These are phyloP conservation scores for Amia ocellicauda DNA, from an alignment of 2,113 vertebrate species.

Conservation along the genomic window DNA sequence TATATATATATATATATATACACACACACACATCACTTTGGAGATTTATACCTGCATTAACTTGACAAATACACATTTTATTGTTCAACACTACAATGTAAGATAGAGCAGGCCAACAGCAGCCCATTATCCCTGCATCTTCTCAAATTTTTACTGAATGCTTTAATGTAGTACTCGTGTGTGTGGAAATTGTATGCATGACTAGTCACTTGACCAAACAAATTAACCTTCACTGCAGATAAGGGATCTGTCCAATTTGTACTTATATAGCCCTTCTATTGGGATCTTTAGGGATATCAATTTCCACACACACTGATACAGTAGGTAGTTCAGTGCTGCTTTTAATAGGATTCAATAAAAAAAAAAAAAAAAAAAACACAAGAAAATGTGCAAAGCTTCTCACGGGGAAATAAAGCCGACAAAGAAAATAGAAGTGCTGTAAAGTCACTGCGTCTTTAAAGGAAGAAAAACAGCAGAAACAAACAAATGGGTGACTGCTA, in stretches of 20 bases:
- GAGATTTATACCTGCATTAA: too few relatives aligned
- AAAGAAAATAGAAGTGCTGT: not conserved
- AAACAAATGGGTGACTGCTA: not conserved
- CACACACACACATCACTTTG: too few relatives aligned
- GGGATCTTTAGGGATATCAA: slow-evolving; percentile 14
- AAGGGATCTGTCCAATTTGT: not conserved
- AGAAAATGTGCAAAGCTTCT: not conserved
- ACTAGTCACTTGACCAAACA: slow-evolving; percentile 12
- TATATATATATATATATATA: too few relatives aligned
- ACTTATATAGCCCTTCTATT: slow-evolving; percentile 1
- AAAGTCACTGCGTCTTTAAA: too few relatives aligned
- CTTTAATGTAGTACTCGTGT: slow-evolving; percentile 9
- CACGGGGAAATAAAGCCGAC: not conserved
- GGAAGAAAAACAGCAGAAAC: not conserved
- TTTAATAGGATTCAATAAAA: too few relatives aligned
- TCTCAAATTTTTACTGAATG: slow-evolving; percentile 1
- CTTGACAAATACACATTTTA: slow-evolving; percentile 4
- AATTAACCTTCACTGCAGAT: slow-evolving; percentile 11
- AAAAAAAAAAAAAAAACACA: too few relatives aligned
- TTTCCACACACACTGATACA: not conserved
- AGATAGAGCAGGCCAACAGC: not conserved
- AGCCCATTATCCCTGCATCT: not conserved
- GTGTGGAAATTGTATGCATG: too few relatives aligned
- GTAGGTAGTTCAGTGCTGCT: not conserved
- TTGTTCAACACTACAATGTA: not conserved